These are phyloP conservation scores for Dissostichus mawsoni DNA, from an alignment of 2,113 vertebrate genomes.

Conservation along the genomic window DNA sequence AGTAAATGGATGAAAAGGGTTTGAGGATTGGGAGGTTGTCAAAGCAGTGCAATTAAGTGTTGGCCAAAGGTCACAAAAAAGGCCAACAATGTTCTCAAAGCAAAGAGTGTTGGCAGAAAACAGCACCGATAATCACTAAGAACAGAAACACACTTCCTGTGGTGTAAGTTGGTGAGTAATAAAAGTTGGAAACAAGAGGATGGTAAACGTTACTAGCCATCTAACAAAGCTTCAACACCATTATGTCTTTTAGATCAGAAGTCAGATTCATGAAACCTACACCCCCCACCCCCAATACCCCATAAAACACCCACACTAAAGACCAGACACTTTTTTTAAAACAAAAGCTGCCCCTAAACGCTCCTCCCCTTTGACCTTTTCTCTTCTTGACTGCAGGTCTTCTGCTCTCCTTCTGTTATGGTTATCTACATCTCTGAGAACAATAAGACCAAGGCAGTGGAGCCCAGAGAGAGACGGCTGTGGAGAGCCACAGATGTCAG, in stretches of 20 bases:
- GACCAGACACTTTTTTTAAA: conserved; percentile 27
- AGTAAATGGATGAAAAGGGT: background rate
- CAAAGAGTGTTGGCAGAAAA: background rate
- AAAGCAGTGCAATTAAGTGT: conserved; percentile 24
- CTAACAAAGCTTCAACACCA: conserved; percentile 18
- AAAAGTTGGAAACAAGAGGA: conserved; percentile 12
- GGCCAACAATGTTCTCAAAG: conserved; percentile 26
- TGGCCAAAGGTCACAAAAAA: conserved; percentile 51
- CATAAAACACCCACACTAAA: conserved; percentile 43
- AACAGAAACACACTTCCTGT: background rate
- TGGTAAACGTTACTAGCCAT: background rate
- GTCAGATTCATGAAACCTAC: conserved; percentile 15
- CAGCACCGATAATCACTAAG: background rate
- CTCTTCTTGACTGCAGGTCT: conserved; percentile 33
- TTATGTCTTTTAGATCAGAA: conserved; percentile 8
- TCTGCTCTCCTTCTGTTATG: conserved; percentile 66
- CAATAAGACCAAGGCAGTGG: conserved; percentile 51
- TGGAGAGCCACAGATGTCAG: conserved; percentile 60
- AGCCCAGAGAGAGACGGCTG: conserved; percentile 31
- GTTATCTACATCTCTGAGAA: conserved; percentile 65
- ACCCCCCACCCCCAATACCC: conserved; percentile 21
- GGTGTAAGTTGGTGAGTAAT: background rate
- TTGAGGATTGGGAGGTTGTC: background rate
- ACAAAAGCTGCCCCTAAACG: conserved; percentile 40
- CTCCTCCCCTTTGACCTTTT: conserved; percentile 37